Evolutionary conservation across 1,140 invertebrate species (phyloP), one percentile per base, ranked within the genome.

Genomic region (Papilio dardanus): DNA sequence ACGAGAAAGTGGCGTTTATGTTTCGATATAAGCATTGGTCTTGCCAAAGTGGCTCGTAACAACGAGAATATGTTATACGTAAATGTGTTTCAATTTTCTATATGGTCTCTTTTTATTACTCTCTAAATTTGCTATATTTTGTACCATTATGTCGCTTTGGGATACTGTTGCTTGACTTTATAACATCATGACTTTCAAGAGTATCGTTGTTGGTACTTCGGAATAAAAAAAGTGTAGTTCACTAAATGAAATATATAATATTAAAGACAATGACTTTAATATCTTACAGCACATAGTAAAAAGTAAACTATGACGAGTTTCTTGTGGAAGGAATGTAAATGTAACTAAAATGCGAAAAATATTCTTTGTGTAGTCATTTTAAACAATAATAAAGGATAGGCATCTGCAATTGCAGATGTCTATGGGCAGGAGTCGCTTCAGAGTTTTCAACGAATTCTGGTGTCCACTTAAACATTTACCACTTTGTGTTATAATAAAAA

Each of bases 31-130:
- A 69, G 33, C 35, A 69, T 69, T 69, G 67, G 35, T 42, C 67
- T 69, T 69, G 67, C 67, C 67, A 69, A 69, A 69, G 67, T 69
- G 35, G 33, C 19, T 69, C 67, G 67, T 69, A 69, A 69, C 31
- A n/a, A 37, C 33, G 35, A 40, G 67, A 69, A 69, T 69, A 69
- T 69, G 67, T 42, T 69, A 40, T 69, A 69, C 31, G 33, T 69
- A 69, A 69, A 69, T 69, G 67, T 69, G 67, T 69, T 69, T 69
- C 67, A 69, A 69, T 69, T 69, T 69, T 69, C 67, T 69, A 40
- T 69, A 69, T 69, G 33, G 19, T 69, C 35, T 69, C 33, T 69
- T 69, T 69, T 69, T 69, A 69, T 69, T 69, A 69, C 67, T 69
- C 35, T 69, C 33, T 69, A 69, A 69, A 69, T 69, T 69, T 69